These are phyloP conservation scores for Eristalis arbustorum DNA, from an alignment of 2,888 invertebrate species.

Conservation along the genomic window DNA sequence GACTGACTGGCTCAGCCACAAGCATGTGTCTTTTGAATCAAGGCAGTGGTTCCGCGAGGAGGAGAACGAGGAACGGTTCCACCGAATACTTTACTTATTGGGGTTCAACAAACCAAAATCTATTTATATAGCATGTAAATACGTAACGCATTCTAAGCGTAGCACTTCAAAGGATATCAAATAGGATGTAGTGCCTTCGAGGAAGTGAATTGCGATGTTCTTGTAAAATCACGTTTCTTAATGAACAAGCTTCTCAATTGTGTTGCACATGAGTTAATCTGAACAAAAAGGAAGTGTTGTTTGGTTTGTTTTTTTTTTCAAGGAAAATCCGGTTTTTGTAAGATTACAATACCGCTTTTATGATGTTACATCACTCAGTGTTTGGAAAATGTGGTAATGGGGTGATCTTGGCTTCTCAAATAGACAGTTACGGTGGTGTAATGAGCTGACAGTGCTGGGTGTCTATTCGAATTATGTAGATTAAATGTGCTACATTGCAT, in stretches of 20 bases:
- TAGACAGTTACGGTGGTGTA: slow-evolving; percentile 11
- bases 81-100: slow-evolving; percentile 37
- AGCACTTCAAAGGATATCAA: slow-evolving; percentile 11
- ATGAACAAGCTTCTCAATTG: slow-evolving; percentile 16
- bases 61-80: background rate
- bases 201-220: slow-evolving; percentile 21
- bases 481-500: background rate
- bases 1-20: background rate
- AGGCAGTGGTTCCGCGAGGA: background rate
- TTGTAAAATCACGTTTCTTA: background rate
- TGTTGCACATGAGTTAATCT: slow-evolving; percentile 42
- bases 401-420: slow-evolving; percentile 14
- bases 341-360: slow-evolving; percentile 59
- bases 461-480: background rate
- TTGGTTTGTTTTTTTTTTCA: background rate
- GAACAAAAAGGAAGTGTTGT: slow-evolving; percentile 31
- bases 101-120: slow-evolving; percentile 48
- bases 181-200: background rate
- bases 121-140: slow-evolving; percentile 27
- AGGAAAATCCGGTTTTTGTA: slow-evolving; percentile 39
- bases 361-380: slow-evolving; percentile 51
- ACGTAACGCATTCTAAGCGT: slow-evolving; percentile 6
- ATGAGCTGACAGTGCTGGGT: background rate
- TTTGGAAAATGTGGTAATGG: slow-evolving; percentile 23
- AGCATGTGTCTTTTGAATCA: slow-evolving; percentile 36